Base-by-base conservation (phyloP, 2,113 vertebrate genomes). In the Eleginops maclovinus region DNA sequence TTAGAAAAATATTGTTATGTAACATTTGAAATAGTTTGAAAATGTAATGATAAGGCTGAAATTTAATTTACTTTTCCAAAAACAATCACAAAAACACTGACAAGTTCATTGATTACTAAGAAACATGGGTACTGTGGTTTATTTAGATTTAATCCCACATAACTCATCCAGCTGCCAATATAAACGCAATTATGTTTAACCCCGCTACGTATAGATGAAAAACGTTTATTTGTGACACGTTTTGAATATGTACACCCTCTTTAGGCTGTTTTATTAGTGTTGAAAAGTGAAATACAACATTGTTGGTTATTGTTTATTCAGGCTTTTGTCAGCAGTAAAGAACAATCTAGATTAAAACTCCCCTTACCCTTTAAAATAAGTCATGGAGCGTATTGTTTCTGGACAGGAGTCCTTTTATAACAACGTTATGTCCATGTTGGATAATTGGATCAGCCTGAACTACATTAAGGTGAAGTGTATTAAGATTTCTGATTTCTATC, bases 401-500 rank as follows among this genome's bases (percentile, higher is more conserved):
- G 61, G 56, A 66, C 66, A 53, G 67, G 44, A 70, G 28, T 66
- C n/a, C 69, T 76, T 83, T 73, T 40, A 44, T 84, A 43, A 79
- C 21, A 60, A 66, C 59, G 59, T 81, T 75, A 40, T 70, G 60
- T 55, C 14, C n/a, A 40, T 15, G 16, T 73, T 61, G 50, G 55
- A 65, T 76, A 58, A 86, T 82, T 80, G 64, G 83, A 89, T 90
- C 71, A 87, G 26, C 21, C 44, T 62, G 61, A 56, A 26, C 22
- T 41, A 44, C 61, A 49, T 72, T 54, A 44, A 73, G 46, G 49
- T 77, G 58, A 60, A 41, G 76, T 81, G 70, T 56, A 70, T 86
- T 81, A 74, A 82, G 67, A 75, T 85, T 78, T 82, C 24, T 80
- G 72, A 67, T 89, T 75, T 82, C 55, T 73, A 76, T 80, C 79